phyloP scores from a whole-genome alignment of 2,888 invertebrate species.

The Lumbricus terrestris region DNA sequence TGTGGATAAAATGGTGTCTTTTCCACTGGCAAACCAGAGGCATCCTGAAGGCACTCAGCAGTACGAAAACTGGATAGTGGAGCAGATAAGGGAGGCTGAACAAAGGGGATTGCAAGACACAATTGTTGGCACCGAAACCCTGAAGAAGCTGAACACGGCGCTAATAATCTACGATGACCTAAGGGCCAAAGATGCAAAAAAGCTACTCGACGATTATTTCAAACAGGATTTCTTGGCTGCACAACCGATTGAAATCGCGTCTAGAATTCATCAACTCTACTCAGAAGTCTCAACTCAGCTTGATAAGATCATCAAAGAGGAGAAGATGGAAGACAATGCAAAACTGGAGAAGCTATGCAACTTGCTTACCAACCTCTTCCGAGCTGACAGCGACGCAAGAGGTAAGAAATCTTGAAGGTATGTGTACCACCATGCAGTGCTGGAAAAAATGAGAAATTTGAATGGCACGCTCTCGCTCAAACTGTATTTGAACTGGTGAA shows the following conservation, averaged over 20 bases:
- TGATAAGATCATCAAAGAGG: neutral
- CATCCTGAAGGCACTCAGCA: slow-evolving; percentile 17
- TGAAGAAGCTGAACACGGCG: slow-evolving; percentile 14
- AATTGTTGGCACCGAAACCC: neutral
- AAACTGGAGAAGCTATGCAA: slow-evolving; percentile 17
- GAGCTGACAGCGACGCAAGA: neutral
- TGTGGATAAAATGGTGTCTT: neutral
- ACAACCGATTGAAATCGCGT: neutral
- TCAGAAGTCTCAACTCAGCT: neutral
- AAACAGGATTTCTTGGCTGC: neutral
- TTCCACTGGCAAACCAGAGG: neutral
- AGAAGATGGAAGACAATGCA: slow-evolving; percentile 17
- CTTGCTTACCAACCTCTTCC: slow-evolving; percentile 11
- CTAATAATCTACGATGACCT: slow-evolving; percentile 18
- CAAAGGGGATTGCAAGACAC: neutral
- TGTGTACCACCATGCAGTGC: no score
- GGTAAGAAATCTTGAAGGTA: neutral
- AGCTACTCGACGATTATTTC: neutral
- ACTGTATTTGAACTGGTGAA: no score
- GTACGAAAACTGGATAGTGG: slow-evolving; percentile 25
- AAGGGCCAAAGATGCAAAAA: slow-evolving; percentile 10
- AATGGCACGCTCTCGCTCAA: no score
- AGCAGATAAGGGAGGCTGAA: slow-evolving; percentile 17
- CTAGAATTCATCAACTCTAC: neutral
- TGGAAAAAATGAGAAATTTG: no score